These are phyloP conservation scores for Leptinotarsa lineolata DNA, from an alignment of 1,140 invertebrate genomes.

Conservation along the genomic window DNA sequence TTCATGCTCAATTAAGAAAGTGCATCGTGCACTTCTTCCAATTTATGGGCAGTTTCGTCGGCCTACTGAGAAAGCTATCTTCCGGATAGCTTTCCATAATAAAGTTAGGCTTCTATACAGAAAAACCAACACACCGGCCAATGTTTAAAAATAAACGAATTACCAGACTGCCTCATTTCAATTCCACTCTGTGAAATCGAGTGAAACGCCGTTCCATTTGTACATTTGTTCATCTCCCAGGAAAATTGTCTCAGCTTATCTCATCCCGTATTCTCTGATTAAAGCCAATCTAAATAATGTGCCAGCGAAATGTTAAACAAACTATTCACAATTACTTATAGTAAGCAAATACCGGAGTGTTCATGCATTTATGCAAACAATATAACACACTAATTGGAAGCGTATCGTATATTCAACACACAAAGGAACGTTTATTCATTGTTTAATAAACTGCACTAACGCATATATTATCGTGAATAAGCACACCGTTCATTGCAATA, in stretches of 20 bases:
- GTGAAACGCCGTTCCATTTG: background rate
- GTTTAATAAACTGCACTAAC: slow-evolving; percentile 27
- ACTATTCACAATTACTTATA: slow-evolving; percentile 21
- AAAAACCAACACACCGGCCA: no score
- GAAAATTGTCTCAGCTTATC: background rate
- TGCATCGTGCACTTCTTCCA: no score
- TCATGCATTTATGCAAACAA: slow-evolving; percentile 29
- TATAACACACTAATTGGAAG: slow-evolving; percentile 28
- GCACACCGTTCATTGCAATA: slow-evolving; percentile 17
- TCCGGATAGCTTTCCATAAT: no score
- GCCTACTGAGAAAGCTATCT: no score
- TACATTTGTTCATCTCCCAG: background rate
- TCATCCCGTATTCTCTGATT: slow-evolving; percentile 8
- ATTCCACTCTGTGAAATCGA: no score
- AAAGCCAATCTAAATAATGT: slow-evolving; percentile 3
- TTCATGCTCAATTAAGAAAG: no score
- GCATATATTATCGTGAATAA: slow-evolving; percentile 27
- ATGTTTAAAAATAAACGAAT: no score
- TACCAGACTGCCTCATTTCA: no score
- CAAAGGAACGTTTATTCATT: slow-evolving; percentile 27
- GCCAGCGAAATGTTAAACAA: slow-evolving; percentile 9
- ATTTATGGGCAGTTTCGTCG: no score
- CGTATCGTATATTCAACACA: slow-evolving; percentile 25
- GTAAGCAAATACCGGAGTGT: slow-evolving; percentile 23
- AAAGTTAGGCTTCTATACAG: no score